Base-by-base conservation (phyloP, 2,797 vertebrate genomes). In the Poeciliopsis turneri region DNA sequence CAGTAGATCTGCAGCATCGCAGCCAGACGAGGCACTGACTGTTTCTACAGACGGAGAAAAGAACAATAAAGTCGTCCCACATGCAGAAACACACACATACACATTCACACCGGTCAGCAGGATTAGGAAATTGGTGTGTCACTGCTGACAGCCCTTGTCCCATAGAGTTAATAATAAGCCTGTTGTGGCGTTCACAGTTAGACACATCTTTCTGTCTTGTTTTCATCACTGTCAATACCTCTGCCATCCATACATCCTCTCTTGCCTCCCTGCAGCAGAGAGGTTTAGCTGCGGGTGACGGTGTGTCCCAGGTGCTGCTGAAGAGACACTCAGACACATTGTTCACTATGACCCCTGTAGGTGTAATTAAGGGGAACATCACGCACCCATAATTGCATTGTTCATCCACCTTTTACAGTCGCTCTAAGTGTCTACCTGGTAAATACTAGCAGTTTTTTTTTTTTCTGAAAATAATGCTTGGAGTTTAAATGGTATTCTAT, bases 101-200 rank as follows among this genome's bases (percentile, higher is more conserved):
- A 79, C 89, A 75, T 36, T 39, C 88, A 90, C 80, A 90, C 90
- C 90, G 79, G 92, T 93, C 93, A 94, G 92, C 93, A 92, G 89
- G 92, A 87, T 87, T 87, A 87, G 83, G 83, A 81, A 90, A 91
- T 79, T 89, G 83, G 91, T 89, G 83, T 85, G 88, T 93, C 88
- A 79, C 86, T 92, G 93, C 92, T 89, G 93, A 93, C 92, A 95
- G 94, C 93, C 93, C 94, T 95, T 94, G 92, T 92, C 92, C 92
- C 91, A 94, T 86, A 84, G 84, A 93, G 86, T 93, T 86, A 87
- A 89, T 91, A 93, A 85, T 91, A 93, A 85, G 82, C 76, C 86
- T 83, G 89, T 86, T 69, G 84, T 91, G 80, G 83, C 82, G 80
- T 90, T 92, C 90, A 91, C 90, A 89, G 86, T 90, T 76, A 84